Percentiles rank a stretch among this genome's conserved stretches.
These are phyloP conservation scores for Plecturocebus donacophilus DNA, from an alignment of 2,113 vertebrate species.

Conservation along the genomic window DNA sequence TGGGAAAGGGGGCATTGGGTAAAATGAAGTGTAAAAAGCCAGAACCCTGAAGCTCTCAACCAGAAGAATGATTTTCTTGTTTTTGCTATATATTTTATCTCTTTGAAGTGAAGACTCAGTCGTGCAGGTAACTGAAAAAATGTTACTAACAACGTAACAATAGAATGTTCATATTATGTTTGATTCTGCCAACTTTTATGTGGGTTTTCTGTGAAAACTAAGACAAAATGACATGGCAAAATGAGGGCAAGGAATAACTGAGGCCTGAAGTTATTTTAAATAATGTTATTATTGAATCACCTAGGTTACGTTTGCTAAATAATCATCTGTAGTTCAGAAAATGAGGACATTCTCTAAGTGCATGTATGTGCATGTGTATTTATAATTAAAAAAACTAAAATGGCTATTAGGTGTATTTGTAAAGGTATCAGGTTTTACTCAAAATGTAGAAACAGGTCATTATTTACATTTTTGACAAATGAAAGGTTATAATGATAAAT, in stretches of 20 bases:
- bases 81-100: background rate
- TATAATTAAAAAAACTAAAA: conserved; percentile 77
- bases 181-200: conserved; percentile 48
- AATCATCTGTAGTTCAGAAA: conserved; percentile 76
- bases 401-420: conserved; percentile 76
- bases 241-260: conserved; percentile 69
- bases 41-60: background rate
- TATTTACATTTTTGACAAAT: conserved; percentile 76
- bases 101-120: conserved; percentile 38
- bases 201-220: conserved; percentile 56
- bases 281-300: conserved; percentile 62
- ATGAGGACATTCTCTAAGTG: background rate
- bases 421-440: conserved; percentile 76
- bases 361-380: background rate
- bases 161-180: conserved; percentile 46
- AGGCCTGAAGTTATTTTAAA: conserved; percentile 75
- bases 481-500: conserved; percentile 51
- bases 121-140: conserved; percentile 59
- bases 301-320: conserved; percentile 76
- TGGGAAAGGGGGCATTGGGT: background rate
- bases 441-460: conserved; percentile 75
- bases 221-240: conserved; percentile 70
- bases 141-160: background rate
- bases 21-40: background rate
- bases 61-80: background rate